Conservation (phyloP, 2,113 vertebrate species). For the Rhinichthys klamathensis region DNA sequence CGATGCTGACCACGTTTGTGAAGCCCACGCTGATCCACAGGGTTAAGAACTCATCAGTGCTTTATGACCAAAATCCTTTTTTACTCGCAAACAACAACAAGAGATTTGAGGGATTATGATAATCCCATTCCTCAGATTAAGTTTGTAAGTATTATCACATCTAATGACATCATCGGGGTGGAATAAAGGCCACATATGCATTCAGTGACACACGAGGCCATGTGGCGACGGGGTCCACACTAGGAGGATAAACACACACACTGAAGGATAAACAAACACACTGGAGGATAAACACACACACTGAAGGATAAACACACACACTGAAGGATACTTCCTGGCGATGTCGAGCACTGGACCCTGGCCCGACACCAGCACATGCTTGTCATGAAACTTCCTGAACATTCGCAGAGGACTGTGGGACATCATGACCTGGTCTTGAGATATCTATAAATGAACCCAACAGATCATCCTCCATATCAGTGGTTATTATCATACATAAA, state of each 20-base stretch:
- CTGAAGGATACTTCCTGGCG: constrained; percentile 85
- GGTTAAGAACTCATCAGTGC: not conserved
- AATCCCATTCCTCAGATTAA: not conserved
- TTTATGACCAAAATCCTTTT: not conserved
- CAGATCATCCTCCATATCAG: not conserved
- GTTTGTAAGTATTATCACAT: not conserved
- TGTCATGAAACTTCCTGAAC: constrained; percentile 84
- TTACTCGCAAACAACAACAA: not conserved
- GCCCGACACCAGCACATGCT: constrained; percentile 86
- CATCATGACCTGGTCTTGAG: constrained; percentile 86
- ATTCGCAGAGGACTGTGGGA: constrained; percentile 86
- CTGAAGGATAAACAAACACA: constrained; percentile 87
- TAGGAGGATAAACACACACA: too few species aligned
- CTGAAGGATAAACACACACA: too few species aligned
- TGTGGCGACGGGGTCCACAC: too few species aligned
- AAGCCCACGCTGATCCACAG: constrained; percentile 82
- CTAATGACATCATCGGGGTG: not conserved
- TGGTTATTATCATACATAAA: too few species aligned
- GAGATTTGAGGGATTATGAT: not conserved
- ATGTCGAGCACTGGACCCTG: constrained; percentile 87
- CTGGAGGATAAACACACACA: too few species aligned
- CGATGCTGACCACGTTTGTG: constrained; percentile 80
- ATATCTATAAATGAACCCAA: constrained; percentile 72
- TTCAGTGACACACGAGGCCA: too few species aligned
- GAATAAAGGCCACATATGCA: not conserved